Percentiles rank a stretch among this genome's conserved stretches.
Evolutionary conservation across 1,140 invertebrate species (phyloP).

Genomic region (Triops longicaudatus): DNA sequence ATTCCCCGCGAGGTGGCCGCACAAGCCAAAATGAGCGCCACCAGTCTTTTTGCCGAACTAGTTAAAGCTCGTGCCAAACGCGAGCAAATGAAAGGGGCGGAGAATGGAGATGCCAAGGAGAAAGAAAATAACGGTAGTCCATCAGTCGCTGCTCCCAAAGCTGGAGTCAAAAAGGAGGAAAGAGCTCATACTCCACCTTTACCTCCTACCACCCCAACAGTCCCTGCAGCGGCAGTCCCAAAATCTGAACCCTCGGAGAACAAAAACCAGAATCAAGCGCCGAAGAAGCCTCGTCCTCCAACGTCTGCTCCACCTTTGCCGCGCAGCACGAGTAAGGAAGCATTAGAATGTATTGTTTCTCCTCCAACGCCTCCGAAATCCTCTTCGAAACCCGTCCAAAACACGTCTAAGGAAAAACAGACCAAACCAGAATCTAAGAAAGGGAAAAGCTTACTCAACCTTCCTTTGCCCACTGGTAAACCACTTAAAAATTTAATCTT

Average conservation of each 20-base stretch:
- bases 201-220: constrained; percentile 31
- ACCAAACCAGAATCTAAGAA: constrained; percentile 50
- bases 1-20: constrained; percentile 24
- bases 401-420: constrained; percentile 38
- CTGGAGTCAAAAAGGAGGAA: constrained; percentile 37
- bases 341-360: constrained; percentile 59
- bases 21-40: constrained; percentile 64
- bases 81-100: constrained; percentile 51
- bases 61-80: constrained; percentile 74
- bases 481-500: constrained; percentile 32
- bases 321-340: constrained; percentile 53
- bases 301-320: constrained; percentile 58
- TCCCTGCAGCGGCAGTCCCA: constrained; percentile 31
- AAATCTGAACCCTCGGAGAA: constrained; percentile 25
- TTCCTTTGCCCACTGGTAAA: constrained; percentile 78
- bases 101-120: constrained; percentile 39
- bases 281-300: background rate
- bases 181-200: constrained; percentile 33
- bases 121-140: constrained; percentile 51
- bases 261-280: background rate
- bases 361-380: constrained; percentile 54
- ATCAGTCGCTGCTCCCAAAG: constrained; percentile 36
- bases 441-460: constrained; percentile 46
- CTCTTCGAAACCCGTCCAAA: constrained; percentile 39
- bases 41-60: constrained; percentile 76